Conservation (phyloP, 2,797 vertebrate species). For the Pagetopsis macropterus region DNA sequence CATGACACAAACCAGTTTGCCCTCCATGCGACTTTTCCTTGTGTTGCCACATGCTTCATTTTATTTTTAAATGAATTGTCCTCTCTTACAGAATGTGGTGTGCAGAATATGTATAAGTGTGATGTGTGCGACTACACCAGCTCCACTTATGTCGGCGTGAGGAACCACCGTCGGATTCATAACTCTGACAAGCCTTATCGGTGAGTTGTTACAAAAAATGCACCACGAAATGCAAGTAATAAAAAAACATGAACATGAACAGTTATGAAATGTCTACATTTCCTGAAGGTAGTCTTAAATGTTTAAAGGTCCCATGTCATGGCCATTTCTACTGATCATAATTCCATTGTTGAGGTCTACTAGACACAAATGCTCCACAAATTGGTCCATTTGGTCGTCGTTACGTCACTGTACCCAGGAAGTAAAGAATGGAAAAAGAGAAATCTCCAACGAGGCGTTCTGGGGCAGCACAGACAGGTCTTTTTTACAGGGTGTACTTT, state of each 20-base stretch:
- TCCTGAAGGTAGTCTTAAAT: conserved; percentile 6
- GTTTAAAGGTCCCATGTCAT: not conserved
- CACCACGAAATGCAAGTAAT: not conserved
- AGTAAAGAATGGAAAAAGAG: no score
- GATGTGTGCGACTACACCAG: conserved; percentile 96
- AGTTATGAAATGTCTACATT: not conserved
- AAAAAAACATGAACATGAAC: not conserved
- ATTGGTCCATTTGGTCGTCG: no score
- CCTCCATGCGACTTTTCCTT: not conserved
- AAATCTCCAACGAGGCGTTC: no score
- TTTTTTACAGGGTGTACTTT: no score
- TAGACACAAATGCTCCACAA: no score
- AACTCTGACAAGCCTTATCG: conserved; percentile 97
- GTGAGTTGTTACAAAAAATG: conserved; percentile 69
- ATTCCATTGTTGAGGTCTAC: no score
- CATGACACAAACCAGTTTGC: not conserved
- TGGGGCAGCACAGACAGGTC: no score
- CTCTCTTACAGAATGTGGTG: conserved; percentile 66
- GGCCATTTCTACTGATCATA: no score
- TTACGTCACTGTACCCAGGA: no score
- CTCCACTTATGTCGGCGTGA: conserved; percentile 93
- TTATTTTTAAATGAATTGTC: not conserved
- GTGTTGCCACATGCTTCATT: not conserved
- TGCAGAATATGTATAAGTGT: conserved; percentile 91
- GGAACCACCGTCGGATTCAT: conserved; percentile 95